Evolutionary conservation across 2,888 invertebrate species (phyloP).

Genomic region (Minunthozetes semirufus): DNA sequence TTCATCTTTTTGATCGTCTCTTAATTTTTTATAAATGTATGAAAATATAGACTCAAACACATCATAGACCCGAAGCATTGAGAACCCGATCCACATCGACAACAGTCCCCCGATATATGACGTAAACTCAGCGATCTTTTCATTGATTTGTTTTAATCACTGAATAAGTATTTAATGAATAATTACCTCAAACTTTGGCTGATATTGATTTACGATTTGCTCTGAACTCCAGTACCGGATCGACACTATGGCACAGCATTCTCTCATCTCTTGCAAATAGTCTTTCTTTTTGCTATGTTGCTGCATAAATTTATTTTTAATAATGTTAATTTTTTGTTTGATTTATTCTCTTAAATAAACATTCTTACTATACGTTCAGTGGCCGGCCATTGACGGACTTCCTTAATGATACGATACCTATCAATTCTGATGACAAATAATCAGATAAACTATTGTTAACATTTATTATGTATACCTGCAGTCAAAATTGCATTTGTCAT

Average conservation of each 20-base stretch:
- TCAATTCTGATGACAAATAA: neutral
- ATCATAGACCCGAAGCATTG: conserved; percentile 22
- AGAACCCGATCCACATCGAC: conserved; percentile 36
- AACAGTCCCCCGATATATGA: conserved; percentile 36
- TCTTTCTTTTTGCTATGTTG: conserved; percentile 15
- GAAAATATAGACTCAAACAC: conserved; percentile 4
- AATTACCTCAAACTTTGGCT: conserved; percentile 33
- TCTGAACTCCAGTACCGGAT: conserved; percentile 36
- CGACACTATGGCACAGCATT: conserved; percentile 32
- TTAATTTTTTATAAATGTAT: too few species aligned
- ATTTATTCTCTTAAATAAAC: too few species aligned
- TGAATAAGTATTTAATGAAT: too few species aligned
- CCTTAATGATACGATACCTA: neutral
- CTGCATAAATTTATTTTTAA: too few species aligned
- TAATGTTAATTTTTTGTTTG: too few species aligned
- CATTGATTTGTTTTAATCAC: too few species aligned
- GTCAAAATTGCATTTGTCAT: conserved; percentile 22
- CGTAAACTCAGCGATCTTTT: conserved; percentile 17
- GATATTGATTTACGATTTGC: conserved; percentile 32
- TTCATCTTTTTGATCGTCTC: too few species aligned
- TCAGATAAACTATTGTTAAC: neutral
- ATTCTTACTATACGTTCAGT: neutral
- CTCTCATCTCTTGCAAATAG: neutral
- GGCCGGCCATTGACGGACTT: neutral
- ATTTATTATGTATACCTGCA: conserved; percentile 16